Conservation (phyloP, 2,888 invertebrate genomes). For the Hetaerina titia region DNA sequence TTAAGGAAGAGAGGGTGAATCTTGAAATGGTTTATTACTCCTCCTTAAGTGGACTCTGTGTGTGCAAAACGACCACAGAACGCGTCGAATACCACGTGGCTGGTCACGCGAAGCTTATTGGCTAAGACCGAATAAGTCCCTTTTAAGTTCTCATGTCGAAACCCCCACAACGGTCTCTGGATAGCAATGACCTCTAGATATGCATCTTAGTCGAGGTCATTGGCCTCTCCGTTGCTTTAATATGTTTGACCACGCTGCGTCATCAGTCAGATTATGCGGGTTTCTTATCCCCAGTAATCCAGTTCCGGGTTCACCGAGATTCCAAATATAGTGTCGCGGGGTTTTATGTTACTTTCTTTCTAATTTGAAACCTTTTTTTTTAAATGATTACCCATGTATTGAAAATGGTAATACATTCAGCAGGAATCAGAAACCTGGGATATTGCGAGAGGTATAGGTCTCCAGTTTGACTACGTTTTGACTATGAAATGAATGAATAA, state of each 20-base stretch:
- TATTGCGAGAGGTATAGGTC: too few species aligned
- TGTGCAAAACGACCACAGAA: not conserved
- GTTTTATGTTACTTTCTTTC: too few species aligned
- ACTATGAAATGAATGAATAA: too few species aligned
- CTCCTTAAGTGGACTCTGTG: not conserved
- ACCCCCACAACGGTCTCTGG: not conserved
- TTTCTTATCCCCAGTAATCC: not conserved
- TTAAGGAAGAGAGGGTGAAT: not conserved
- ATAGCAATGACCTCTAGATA: slow-evolving; percentile 52
- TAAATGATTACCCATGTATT: too few species aligned
- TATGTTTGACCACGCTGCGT: slow-evolving; percentile 37
- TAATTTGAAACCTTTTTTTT: too few species aligned
- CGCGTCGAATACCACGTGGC: slow-evolving; percentile 17
- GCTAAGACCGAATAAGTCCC: slow-evolving; percentile 1
- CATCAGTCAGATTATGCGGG: slow-evolving; percentile 36
- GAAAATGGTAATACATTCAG: too few species aligned
- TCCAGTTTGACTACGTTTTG: too few species aligned
- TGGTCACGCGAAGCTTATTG: slow-evolving; percentile 56
- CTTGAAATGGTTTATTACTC: not conserved
- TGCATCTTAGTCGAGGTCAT: slow-evolving; percentile 47
- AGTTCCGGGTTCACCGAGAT: slow-evolving; percentile 41
- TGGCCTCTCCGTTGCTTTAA: slow-evolving; percentile 33
- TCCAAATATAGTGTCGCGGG: not conserved
- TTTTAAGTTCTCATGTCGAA: not conserved
- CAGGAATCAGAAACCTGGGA: too few species aligned